Base-by-base conservation (phyloP, 2,888 invertebrate species). In the Drosophila helvetica region DNA sequence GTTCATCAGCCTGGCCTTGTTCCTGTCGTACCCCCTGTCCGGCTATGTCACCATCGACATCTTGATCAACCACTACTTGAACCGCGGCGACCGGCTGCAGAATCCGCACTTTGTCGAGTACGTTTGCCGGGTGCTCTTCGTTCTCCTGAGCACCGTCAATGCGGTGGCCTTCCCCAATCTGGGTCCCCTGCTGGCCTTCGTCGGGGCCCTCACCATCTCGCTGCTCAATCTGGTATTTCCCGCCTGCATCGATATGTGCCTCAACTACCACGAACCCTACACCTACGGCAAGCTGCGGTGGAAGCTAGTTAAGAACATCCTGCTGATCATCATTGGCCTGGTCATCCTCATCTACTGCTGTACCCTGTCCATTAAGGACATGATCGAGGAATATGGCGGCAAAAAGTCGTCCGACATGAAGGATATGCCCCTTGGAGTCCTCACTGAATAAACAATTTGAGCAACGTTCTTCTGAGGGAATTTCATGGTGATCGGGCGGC, bases 31-130 rank as follows among this genome's bases (percentile, higher is more conserved):
- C 93, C 96, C 96, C 46, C 93, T 99, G 6, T 98, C 98, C 91
- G 98, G 98, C 92, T 98, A 98, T 92, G 98, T 99, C 2, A 98
- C 98, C 0, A 96, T 98, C 94, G 96, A 96, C 86, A 97, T 98
- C 75, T 96, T 98, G 76, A 98, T 97, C 96, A 76, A 86, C 30
- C 91, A 88, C 3, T 78, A 51, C 51, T 25, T 76, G 18, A 22
- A 45, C 4, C 54, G 43, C 12, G n/a, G 1, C 1, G 15, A n/a
- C 0, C 22, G 66, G 2, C 22, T 52, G 19, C 52, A 51, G 3
- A 12, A 42, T 48, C 48, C 67, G 1, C n/a, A 50, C 0, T 0
- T 12, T 0, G 42, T 66, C 10, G 78, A 74, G 60, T 12, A 17
- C 6, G 9, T 51, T 1, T 1, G 77, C 0, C 68, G 79, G 0